phyloP scores from a whole-genome alignment of 92 coral and sea anemone species.

The Phenganax subtilis region DNA sequence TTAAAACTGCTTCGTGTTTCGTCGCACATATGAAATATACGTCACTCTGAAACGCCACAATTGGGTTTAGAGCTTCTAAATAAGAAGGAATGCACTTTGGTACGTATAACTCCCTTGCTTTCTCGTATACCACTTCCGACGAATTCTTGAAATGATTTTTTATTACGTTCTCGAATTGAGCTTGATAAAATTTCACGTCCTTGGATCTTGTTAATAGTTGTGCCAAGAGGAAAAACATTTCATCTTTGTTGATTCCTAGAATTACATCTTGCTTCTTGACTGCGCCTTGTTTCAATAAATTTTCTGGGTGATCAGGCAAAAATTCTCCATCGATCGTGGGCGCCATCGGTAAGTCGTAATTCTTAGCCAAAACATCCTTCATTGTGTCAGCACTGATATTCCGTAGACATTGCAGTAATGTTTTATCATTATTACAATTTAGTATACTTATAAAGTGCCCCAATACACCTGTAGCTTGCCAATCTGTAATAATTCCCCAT shows the following conservation, averaged over 20 bases:
- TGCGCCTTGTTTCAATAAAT: not conserved
- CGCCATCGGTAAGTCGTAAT: not conserved
- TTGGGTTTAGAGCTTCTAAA: constrained; percentile 27
- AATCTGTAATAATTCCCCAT: not conserved
- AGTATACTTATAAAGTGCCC: not conserved
- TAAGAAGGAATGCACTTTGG: constrained; percentile 23
- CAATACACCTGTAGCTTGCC: not conserved
- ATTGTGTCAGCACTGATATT: not conserved
- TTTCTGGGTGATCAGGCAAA: constrained; percentile 12
- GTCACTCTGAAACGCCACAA: not conserved
- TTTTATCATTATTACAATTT: not conserved
- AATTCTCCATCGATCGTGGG: constrained; percentile 23
- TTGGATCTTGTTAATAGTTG: not conserved
- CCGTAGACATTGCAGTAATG: not conserved
- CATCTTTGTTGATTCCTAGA: constrained; percentile 36
- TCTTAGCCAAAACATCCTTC: not conserved
- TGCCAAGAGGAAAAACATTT: not conserved
- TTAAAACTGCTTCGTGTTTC: constrained; percentile 2
- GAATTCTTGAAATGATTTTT: constrained; percentile 5
- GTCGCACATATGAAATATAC: not conserved
- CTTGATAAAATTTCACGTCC: not conserved
- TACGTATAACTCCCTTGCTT: constrained; percentile 8
- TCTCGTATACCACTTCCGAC: constrained; percentile 8
- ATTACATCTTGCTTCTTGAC: constrained; percentile 10
- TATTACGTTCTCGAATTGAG: not conserved